phyloP scores from a whole-genome alignment of 2,113 vertebrate genomes.

The Pao palembangensis region DNA sequence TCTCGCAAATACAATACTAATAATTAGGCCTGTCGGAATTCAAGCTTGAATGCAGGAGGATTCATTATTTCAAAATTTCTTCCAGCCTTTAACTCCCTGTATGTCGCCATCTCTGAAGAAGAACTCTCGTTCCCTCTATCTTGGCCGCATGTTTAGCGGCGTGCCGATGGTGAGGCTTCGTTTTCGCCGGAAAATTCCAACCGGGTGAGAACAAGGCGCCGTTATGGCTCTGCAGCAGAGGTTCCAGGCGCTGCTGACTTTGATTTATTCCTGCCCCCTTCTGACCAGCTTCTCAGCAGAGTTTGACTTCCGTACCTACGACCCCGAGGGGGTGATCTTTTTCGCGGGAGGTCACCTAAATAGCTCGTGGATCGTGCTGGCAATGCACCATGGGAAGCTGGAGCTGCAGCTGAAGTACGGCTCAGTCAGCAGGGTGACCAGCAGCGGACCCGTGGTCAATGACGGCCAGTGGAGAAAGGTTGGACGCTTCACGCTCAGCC shows the following conservation, averaged over 20 bases:
- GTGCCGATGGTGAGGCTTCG: constrained; percentile 86
- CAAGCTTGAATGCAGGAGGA: no score
- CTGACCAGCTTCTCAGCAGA: constrained; percentile 80
- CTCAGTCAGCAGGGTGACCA: constrained; percentile 84
- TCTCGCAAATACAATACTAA: not conserved
- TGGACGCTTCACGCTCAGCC: constrained; percentile 10
- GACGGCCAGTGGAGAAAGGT: constrained; percentile 94
- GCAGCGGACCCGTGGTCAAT: constrained; percentile 85
- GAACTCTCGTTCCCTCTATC: constrained; percentile 88
- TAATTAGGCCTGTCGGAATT: no score
- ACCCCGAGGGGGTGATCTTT: constrained; percentile 92
- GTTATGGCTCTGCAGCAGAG: no score
- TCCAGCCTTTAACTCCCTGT: constrained; percentile 83
- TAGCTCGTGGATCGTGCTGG: constrained; percentile 91
- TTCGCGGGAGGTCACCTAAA: constrained; percentile 90
- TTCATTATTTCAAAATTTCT: constrained; percentile 5
- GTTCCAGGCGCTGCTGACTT: not conserved
- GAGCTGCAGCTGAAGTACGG: constrained; percentile 91
- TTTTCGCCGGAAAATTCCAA: constrained; percentile 86
- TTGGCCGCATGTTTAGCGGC: constrained; percentile 92
- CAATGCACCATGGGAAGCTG: constrained; percentile 84
- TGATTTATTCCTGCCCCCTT: no score
- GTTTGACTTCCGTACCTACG: constrained; percentile 95
- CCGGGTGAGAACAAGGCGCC: constrained; percentile 77
- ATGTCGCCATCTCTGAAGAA: constrained; percentile 79